These are phyloP conservation scores for Tiliqua scincoides DNA, from an alignment of 2,113 vertebrate genomes.

Conservation along the genomic window DNA sequence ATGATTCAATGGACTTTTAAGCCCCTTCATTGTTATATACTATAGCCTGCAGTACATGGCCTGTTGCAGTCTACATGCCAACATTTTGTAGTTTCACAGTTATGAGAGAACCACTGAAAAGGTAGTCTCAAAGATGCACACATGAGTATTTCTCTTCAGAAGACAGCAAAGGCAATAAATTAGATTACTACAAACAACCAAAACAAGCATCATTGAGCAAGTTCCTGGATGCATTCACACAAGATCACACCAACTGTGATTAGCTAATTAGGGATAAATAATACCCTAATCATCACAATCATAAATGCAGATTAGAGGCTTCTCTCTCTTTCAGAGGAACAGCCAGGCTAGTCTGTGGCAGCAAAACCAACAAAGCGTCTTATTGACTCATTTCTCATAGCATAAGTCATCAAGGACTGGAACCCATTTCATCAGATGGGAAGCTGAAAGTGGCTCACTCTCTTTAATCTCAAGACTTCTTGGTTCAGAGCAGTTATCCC, in stretches of 20 bases:
- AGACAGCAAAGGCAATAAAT: not conserved
- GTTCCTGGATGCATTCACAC: not conserved
- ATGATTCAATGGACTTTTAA: accelerated
- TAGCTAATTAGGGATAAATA: not conserved
- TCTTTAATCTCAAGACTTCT: not conserved
- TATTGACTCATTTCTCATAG: too few relatives aligned
- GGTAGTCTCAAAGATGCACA: not conserved
- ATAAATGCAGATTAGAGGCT: not conserved
- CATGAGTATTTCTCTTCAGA: not conserved
- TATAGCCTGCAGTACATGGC: accelerated
- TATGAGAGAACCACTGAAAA: accelerated
- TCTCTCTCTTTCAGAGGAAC: not conserved
- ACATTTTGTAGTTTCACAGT: not conserved
- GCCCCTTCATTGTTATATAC: not conserved
- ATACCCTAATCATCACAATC: not conserved
- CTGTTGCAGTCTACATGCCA: accelerated
- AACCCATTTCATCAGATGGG: too few relatives aligned
- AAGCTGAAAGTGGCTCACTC: too few relatives aligned
- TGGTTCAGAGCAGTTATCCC: not conserved
- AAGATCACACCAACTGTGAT: not conserved
- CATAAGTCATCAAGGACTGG: too few relatives aligned
- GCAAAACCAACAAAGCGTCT: too few relatives aligned
- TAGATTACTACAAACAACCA: not conserved
- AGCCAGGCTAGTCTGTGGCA: too few relatives aligned
- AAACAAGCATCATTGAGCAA: not conserved